Evolutionary conservation across 2,888 invertebrate genomes (phyloP), one percentile per base, ranked within the genome.

Genomic region (Gisinianus flammeolus): DNA sequence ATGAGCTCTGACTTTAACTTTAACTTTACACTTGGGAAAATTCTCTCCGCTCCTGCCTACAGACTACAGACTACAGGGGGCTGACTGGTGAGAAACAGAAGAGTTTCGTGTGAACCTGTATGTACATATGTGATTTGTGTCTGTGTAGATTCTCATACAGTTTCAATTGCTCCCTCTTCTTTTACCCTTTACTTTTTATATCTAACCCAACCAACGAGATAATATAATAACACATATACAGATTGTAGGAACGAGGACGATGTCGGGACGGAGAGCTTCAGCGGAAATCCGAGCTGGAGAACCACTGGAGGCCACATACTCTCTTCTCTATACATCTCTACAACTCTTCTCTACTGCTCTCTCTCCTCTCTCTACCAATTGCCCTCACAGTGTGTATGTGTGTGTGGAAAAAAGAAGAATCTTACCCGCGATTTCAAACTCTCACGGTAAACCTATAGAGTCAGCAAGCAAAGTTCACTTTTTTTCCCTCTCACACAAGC

Each of bases 401-500:
- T n/a, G n/a, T n/a, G 62, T 6, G 12, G 26, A 62, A 62, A 26
- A 26, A 12, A 28, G 28, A 73, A 73, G 35, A 73, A 73, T 73
- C 62, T 73, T 62, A 31, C 35, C 62, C 62, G 64, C 31, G 58
- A 64, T 62, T 73, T 35, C 24, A 22, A 73, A 62, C 73, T 62
- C 62, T 70, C 58, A 73, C 56, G 73, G 62, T 64, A 35, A 67
- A 26, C 67, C 52, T 62, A 26, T 62, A 26, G 19, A 19, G 44
- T 66, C 44, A 66, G 74, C 52, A 74, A 67, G 67, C 74, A 67
- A 66, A 74, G 74, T 74, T 74, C 74, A 74, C 66, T 74, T 66
- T 74, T 68, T 69, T 44, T 26, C 44, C n/a, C 69, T 69, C 44
- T 67, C 35, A 16, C 62, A 24, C 54, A n/a, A 2, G 2, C 22